A percentile compares a stretch with the other conserved stretches of the same genome.
These are phyloP conservation scores for Drosophila kikkawai DNA, from an alignment of 1,140 invertebrate genomes.

Conservation along the genomic window DNA sequence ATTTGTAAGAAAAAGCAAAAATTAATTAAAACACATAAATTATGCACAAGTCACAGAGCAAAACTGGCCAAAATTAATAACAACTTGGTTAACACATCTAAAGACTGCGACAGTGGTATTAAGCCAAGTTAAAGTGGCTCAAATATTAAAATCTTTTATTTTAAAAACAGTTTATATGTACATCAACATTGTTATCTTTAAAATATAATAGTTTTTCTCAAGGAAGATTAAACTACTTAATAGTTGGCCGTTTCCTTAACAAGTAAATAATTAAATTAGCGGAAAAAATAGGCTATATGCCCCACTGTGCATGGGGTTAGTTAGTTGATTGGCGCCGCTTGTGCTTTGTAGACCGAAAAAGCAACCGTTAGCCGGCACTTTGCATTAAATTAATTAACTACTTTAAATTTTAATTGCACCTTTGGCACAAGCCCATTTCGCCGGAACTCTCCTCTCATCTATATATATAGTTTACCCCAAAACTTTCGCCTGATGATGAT, in stretches of 20 bases:
- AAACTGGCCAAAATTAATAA: constrained; percentile 67
- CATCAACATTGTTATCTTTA: too few relatives aligned
- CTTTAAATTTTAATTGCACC: constrained; percentile 75
- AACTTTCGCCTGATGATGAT: constrained; percentile 33
- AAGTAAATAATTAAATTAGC: neutral
- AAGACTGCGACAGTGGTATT: constrained; percentile 36
- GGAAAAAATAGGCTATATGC: neutral
- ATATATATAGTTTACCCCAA: constrained; percentile 2
- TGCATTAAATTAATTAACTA: constrained; percentile 77
- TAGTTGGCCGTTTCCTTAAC: neutral
- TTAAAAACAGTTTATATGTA: too few relatives aligned
- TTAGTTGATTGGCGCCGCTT: constrained; percentile 12
- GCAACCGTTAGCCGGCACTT: constrained; percentile 42
- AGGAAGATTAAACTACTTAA: neutral
- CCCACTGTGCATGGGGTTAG: constrained; percentile 42
- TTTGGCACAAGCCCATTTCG: constrained; percentile 51
- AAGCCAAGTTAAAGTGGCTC: neutral
- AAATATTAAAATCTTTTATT: too few relatives aligned
- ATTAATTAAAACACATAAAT: constrained; percentile 79
- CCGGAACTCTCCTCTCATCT: constrained; percentile 29
- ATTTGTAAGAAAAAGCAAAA: constrained; percentile 36
- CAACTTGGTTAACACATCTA: constrained; percentile 72
- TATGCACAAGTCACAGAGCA: constrained; percentile 55
- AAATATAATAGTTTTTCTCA: neutral
- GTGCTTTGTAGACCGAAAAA: constrained; percentile 41